Conservation (phyloP, 23 tunicate genomes). For the Trididemnum clinides region DNA sequence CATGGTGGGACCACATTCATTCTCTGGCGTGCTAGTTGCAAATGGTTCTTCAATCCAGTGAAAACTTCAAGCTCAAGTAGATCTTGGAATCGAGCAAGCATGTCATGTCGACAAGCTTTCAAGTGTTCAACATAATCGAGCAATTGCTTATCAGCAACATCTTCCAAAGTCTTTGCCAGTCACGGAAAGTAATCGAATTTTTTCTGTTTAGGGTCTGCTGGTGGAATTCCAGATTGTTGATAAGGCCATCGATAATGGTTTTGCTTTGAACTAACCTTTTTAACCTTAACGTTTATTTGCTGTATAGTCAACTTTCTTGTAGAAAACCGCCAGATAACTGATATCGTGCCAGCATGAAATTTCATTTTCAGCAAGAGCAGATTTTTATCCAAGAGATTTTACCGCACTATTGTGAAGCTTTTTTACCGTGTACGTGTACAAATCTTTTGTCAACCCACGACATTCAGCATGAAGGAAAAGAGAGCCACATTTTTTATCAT, state of each 20-base stretch:
- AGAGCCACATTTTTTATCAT: no score
- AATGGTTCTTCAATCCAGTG: neutral
- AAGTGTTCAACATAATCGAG: conserved; percentile 17
- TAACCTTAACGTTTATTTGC: no score
- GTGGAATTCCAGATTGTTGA: neutral
- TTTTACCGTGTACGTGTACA: no score
- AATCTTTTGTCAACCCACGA: no score
- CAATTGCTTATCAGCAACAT: conserved; percentile 11
- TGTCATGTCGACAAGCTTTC: conserved; percentile 7
- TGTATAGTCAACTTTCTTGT: no score
- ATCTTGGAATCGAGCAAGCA: neutral
- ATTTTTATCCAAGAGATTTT: no score
- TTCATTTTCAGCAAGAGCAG: no score
- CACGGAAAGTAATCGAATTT: neutral
- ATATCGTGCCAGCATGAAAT: no score
- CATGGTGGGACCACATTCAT: neutral
- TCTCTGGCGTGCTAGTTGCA: conserved; percentile 9
- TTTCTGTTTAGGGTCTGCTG: neutral
- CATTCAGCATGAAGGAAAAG: no score
- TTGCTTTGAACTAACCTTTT: no score
- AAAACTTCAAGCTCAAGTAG: conserved; percentile 1
- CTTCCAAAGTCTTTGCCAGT: neutral
- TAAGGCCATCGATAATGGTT: neutral
- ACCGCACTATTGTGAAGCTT: no score
- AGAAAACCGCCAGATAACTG: no score